Evolutionary conservation across 2,113 vertebrate species (phyloP).

Genomic region (Marcusenius ussheri): DNA sequence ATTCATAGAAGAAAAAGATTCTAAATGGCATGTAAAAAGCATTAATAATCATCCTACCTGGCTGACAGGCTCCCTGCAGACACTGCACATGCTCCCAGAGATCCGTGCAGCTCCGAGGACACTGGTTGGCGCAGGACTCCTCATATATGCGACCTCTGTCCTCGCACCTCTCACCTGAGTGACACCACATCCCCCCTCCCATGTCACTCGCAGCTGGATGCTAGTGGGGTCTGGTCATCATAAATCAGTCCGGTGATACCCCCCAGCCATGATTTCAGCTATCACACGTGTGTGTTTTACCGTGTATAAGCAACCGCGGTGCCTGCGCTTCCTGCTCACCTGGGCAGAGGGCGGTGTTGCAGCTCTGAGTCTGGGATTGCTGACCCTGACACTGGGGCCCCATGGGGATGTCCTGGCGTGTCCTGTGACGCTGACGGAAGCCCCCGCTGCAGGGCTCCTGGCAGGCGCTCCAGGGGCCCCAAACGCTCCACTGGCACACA

Average conservation of each 20-base stretch:
- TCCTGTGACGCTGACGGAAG: constrained; percentile 64
- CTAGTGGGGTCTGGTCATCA: neutral
- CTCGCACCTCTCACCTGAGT: constrained; percentile 72
- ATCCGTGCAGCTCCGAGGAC: constrained; percentile 74
- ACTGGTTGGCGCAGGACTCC: constrained; percentile 68
- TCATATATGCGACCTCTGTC: constrained; percentile 55
- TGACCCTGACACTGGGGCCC: constrained; percentile 50
- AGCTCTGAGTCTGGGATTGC: constrained; percentile 73
- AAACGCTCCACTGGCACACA: constrained; percentile 69
- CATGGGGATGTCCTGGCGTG: constrained; percentile 27
- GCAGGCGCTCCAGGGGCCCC: constrained; percentile 76
- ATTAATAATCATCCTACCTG: constrained; percentile 53
- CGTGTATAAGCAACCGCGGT: neutral
- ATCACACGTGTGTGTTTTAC: neutral
- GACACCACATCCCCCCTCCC: neutral
- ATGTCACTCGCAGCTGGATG: neutral
- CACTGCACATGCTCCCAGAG: constrained; percentile 80
- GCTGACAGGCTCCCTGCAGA: constrained; percentile 69
- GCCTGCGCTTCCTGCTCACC: constrained; percentile 48
- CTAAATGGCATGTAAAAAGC: neutral
- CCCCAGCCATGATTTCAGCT: neutral
- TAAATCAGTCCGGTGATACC: neutral
- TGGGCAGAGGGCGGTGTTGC: constrained; percentile 70
- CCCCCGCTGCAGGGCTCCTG: constrained; percentile 73
- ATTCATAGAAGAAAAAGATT: neutral